Evolutionary conservation across 2,113 vertebrate species (phyloP).

Genomic region (Uropsilus gracilis): DNA sequence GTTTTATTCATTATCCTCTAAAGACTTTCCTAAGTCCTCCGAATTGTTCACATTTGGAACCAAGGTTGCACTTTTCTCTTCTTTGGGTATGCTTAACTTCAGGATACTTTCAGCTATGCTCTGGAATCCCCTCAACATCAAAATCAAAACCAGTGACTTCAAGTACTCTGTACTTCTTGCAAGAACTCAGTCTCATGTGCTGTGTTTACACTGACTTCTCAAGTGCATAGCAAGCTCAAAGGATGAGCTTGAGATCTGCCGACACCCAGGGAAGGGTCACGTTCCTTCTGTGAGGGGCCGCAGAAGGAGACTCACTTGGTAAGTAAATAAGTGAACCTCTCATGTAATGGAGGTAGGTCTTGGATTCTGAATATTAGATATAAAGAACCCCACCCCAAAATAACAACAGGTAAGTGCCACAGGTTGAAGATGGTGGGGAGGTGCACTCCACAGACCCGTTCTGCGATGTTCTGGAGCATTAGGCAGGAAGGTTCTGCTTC

Average conservation of each 20-base stretch:
- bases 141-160: background rate
- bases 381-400: background rate
- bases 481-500: background rate
- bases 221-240: background rate
- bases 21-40: constrained; percentile 43
- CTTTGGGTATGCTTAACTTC: background rate
- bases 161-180: background rate
- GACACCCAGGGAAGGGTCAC: background rate
- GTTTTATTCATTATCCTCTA: background rate
- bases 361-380: background rate
- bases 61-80: background rate
- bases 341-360: background rate
- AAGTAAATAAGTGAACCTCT: background rate
- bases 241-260: background rate
- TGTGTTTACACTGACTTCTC: background rate
- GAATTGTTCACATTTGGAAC: constrained; percentile 5
- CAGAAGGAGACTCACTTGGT: background rate
- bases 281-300: background rate
- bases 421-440: background rate
- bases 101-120: background rate
- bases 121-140: background rate
- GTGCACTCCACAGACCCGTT: background rate
- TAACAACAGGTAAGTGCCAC: background rate
- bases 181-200: background rate
- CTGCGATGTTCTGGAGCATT: background rate